Evolutionary conservation across 2,113 vertebrate species (phyloP).

Genomic region (Semnopithecus entellus): DNA sequence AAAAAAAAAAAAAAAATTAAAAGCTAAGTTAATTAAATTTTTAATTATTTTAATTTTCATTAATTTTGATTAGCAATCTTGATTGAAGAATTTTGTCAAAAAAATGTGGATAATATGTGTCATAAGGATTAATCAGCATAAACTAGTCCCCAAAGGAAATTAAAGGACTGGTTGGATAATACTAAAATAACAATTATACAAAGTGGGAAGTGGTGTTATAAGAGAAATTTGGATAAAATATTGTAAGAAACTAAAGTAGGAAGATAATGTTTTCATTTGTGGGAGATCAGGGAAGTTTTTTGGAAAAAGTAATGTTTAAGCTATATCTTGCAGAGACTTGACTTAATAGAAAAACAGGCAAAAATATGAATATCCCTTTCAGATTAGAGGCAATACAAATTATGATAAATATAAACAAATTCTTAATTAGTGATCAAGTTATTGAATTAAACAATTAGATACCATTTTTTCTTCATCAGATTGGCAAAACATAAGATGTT

Average conservation of each 20-base stretch:
- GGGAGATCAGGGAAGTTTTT: not conserved
- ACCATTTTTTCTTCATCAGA: not conserved
- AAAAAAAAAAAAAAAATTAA: too few relatives aligned
- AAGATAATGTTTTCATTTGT: not conserved
- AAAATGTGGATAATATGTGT: not conserved
- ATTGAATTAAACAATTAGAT: not conserved
- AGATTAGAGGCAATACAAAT: not conserved
- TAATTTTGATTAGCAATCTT: constrained; percentile 20
- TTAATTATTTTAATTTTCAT: not conserved
- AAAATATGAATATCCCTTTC: not conserved
- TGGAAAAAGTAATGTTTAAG: not conserved
- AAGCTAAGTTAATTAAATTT: not conserved
- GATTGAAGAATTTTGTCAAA: not conserved
- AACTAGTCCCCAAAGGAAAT: not conserved
- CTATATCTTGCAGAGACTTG: not conserved
- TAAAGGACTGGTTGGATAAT: not conserved
- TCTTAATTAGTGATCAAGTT: not conserved
- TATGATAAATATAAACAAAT: not conserved
- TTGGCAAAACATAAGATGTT: not conserved
- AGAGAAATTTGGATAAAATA: not conserved
- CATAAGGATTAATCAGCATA: not conserved
- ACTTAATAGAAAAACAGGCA: not conserved
- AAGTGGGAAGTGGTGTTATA: not conserved
- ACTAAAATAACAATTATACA: not conserved
- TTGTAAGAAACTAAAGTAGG: not conserved